phyloP scores from a whole-genome alignment of 2,113 vertebrate genomes.

The Malurus elegans region DNA sequence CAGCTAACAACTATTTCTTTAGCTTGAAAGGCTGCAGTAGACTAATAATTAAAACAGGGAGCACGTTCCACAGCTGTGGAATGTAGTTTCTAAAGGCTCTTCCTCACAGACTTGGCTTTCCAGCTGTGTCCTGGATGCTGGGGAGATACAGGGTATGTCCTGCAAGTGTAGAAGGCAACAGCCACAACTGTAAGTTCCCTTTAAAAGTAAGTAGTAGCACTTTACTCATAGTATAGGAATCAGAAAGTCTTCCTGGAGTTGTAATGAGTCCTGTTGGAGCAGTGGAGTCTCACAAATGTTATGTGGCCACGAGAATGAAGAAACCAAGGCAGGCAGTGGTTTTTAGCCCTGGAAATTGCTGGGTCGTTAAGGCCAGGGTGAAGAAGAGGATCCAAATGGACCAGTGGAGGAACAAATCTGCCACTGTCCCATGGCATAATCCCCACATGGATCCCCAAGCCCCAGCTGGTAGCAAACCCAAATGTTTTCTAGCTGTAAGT shows the following conservation, averaged over 20 bases:
- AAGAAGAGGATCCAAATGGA: neutral
- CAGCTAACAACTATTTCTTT: neutral
- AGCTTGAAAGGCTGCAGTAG: conserved; percentile 9
- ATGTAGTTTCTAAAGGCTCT: conserved; percentile 26
- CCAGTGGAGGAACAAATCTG: neutral
- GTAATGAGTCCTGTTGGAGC: neutral
- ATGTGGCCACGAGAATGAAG: neutral
- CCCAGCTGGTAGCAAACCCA: neutral
- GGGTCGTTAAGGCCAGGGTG: neutral
- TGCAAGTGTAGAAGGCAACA: conserved; percentile 29
- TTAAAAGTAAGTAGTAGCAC: conserved; percentile 31
- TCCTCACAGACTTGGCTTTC: conserved; percentile 48
- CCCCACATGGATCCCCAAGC: neutral
- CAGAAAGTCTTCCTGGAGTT: neutral
- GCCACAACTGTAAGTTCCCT: conserved; percentile 13
- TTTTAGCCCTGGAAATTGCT: neutral
- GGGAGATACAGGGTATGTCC: conserved; percentile 29
- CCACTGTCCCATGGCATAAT: neutral
- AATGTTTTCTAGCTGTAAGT: neutral
- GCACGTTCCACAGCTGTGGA: conserved; percentile 23
- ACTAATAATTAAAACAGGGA: neutral
- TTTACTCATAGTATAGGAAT: neutral
- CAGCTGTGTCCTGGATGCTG: conserved; percentile 37
- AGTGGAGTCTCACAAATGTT: neutral
- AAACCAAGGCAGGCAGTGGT: neutral